Conservation (phyloP, 2,113 vertebrate species). For the Thermophis baileyi region DNA sequence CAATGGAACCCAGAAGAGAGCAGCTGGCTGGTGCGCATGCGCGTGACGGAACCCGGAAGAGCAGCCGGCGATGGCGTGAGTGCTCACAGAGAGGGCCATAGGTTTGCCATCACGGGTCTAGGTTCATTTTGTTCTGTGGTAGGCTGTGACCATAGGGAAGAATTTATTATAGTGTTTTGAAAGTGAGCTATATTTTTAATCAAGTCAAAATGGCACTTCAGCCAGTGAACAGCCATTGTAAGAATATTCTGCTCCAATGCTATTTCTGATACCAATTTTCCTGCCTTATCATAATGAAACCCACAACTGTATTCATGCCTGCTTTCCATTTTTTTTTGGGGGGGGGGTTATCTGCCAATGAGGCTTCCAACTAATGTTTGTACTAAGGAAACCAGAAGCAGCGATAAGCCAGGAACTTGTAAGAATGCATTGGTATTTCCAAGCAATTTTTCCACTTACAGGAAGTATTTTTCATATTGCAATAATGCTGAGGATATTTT, state of each 20-base stretch:
- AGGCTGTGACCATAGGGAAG: background rate
- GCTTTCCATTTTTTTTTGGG: constrained; percentile 59
- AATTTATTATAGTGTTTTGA: background rate
- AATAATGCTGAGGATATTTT: constrained; percentile 23
- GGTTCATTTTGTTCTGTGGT: rapidly evolving
- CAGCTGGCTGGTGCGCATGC: too few relatives aligned
- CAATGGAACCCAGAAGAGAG: too few relatives aligned
- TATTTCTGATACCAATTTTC: constrained; percentile 30
- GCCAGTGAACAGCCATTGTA: constrained; percentile 17
- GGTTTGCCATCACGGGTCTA: background rate
- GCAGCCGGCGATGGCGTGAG: too few relatives aligned
- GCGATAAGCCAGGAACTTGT: constrained; percentile 40
- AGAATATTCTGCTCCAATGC: constrained; percentile 46
- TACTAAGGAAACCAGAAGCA: constrained; percentile 47
- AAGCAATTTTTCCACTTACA: constrained; percentile 30
- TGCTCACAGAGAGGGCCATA: too few relatives aligned
- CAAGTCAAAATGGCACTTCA: background rate
- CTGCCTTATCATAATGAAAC: constrained; percentile 35
- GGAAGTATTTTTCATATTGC: constrained; percentile 43
- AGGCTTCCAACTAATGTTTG: constrained; percentile 47
- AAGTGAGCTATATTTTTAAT: constrained; percentile 20
- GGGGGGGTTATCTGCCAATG: constrained; percentile 60
- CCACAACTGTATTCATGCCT: constrained; percentile 46
- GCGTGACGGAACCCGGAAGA: too few relatives aligned
- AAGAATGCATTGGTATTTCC: constrained; percentile 23